Evolutionary conservation across 2,797 vertebrate species (phyloP).

Genomic region (Rhodeus uyekii): DNA sequence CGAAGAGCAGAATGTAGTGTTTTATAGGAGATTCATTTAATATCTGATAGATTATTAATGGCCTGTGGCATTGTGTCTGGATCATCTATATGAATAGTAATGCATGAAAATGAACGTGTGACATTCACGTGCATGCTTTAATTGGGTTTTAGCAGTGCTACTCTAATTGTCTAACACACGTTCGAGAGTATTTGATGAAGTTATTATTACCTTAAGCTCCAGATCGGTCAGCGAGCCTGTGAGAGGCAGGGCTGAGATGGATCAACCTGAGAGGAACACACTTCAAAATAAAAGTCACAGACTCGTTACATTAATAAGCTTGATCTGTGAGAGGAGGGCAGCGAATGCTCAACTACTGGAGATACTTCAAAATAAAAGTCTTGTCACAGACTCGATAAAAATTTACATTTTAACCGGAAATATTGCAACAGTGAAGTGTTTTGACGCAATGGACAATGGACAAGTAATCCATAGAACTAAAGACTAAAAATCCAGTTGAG

Average conservation of each 20-base stretch:
- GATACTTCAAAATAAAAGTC: conserved; percentile 41
- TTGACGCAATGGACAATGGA: background rate
- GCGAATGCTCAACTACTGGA: background rate
- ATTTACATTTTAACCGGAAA: background rate
- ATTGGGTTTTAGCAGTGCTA: background rate
- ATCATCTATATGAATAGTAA: background rate
- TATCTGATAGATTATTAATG: background rate
- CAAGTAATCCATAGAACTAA: background rate
- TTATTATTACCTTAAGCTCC: conserved; percentile 48
- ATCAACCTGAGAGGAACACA: conserved; percentile 15
- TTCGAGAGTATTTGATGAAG: background rate
- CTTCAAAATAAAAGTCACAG: conserved; percentile 53
- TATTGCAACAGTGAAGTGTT: background rate
- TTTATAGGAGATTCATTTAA: background rate
- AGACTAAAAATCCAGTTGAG: background rate
- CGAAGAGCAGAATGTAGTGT: background rate
- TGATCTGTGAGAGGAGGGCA: background rate
- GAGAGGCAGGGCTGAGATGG: conserved; percentile 29
- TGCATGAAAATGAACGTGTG: background rate
- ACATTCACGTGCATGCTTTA: background rate
- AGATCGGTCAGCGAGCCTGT: conserved; percentile 25
- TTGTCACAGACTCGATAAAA: background rate
- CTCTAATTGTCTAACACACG: background rate
- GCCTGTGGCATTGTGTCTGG: conserved; percentile 26
- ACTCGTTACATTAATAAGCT: background rate